Base-by-base conservation (phyloP, 2,888 invertebrate species). In the Halocaridina rubra region DNA sequence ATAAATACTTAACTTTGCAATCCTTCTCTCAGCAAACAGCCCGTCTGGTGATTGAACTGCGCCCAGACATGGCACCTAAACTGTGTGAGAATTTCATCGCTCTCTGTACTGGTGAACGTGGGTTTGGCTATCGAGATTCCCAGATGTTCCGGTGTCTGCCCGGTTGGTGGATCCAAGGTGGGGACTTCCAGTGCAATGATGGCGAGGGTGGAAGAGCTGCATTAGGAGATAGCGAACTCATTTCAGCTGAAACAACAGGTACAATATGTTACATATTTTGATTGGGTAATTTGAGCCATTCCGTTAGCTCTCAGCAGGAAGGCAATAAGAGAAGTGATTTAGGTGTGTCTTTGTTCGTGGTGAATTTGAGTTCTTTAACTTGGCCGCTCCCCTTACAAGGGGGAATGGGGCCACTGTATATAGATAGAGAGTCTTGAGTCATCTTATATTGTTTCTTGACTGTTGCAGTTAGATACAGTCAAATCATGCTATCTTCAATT, bases 11-110 rank as follows among this genome's bases (percentile, higher is more conserved):
- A n/a, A 46, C 30, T 1, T 3, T 16, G 13, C 10, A 32, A 27
- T 61, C 33, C 76, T 16, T 1, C n/a, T 16, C 27, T 3, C 85
- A 87, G 87, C 87, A 85, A 87, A 85, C 85, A 10, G 95, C 95
- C 0, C 93, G 95, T 33, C 93, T 96, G 86, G 93, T 96, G 61
- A 94, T 96, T 88, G 95, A 95, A 90, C 95, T 95, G 33, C 93
- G 95, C 82, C 94, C 94, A 64, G 95, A 95, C 91, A 94, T 94
- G 33, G 95, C 96, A 22, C 96, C 95, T 22, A 94, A 94, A 90
- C 95, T 96, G 95, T 94, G 95, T 33, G 94, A 94, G 90, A 95
- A 95, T 91, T 96, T 96, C 90, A 93, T 94, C 78, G 93, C 94
- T 27, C 91, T 95, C 69, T 93, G 94, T 24, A 94, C 94, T 10